These are phyloP conservation scores for Xiphydria camelus DNA, from an alignment of 2,888 invertebrate species.

Conservation along the genomic window DNA sequence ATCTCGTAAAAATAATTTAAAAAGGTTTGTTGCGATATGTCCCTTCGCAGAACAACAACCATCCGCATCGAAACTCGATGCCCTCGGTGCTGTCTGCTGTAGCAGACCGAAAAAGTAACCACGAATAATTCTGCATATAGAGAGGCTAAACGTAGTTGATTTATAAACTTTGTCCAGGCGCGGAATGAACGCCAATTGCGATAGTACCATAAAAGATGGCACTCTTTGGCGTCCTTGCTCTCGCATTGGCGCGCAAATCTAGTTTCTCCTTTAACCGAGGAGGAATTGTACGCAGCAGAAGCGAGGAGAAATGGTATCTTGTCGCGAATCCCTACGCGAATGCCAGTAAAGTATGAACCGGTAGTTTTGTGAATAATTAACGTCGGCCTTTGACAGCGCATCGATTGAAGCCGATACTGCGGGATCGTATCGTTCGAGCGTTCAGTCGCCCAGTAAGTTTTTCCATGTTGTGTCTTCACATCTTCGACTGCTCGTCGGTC, in stretches of 20 bases:
- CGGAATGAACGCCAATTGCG: no score
- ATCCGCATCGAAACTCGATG: background rate
- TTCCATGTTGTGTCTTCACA: conserved; percentile 7
- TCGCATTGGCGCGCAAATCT: no score
- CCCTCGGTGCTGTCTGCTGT: background rate
- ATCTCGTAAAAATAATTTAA: background rate
- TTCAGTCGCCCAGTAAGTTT: conserved; percentile 6
- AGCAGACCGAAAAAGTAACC: no score
- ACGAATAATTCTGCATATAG: no score
- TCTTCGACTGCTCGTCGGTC: background rate
- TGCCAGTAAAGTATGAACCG: conserved; percentile 5
- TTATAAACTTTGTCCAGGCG: no score
- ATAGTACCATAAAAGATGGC: no score
- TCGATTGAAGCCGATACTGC: conserved; percentile 2
- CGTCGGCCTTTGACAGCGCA: no score
- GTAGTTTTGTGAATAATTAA: conserved; percentile 3
- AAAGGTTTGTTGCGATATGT: background rate
- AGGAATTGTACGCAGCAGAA: conserved; percentile 18
- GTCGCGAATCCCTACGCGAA: conserved; percentile 10
- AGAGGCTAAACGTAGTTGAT: no score
- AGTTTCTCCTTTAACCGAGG: background rate
- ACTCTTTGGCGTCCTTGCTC: no score
- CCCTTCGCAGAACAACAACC: background rate
- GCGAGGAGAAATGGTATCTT: conserved; percentile 19
- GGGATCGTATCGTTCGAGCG: conserved; percentile 1